These are phyloP conservation scores for Actias luna DNA, from an alignment of 2,888 invertebrate species.

Conservation along the genomic window DNA sequence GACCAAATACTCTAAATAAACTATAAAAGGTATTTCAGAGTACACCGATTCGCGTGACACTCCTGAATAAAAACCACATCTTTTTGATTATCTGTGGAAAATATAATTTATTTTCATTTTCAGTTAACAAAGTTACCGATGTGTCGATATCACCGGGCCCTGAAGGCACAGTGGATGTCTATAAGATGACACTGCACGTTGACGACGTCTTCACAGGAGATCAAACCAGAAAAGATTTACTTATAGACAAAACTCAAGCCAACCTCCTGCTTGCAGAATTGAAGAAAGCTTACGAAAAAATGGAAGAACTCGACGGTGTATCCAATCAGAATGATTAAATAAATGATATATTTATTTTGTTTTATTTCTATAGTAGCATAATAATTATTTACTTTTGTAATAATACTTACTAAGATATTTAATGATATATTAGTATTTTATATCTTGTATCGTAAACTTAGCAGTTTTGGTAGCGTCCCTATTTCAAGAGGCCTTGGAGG, in stretches of 20 bases:
- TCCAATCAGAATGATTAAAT: neutral
- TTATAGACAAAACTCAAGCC: constrained; percentile 58
- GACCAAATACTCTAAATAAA: no score
- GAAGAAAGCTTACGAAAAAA: constrained; percentile 56
- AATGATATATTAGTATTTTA: no score
- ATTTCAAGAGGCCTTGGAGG: no score
- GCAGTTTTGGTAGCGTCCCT: no score
- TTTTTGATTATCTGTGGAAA: neutral
- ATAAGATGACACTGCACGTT: constrained; percentile 52
- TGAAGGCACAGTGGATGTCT: constrained; percentile 52
- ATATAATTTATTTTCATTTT: constrained; percentile 21
- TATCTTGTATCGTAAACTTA: no score
- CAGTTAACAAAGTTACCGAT: constrained; percentile 70
- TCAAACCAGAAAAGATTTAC: constrained; percentile 47
- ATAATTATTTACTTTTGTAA: no score
- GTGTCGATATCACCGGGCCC: constrained; percentile 51
- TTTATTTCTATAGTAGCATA: no score
- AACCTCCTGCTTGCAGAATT: constrained; percentile 52
- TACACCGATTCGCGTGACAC: neutral
- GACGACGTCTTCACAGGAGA: constrained; percentile 59
- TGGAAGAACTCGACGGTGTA: constrained; percentile 44
- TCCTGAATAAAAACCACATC: neutral
- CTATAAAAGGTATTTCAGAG: no score
- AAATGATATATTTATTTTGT: no score
- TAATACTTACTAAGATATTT: no score